Base-by-base conservation (phyloP, 2,888 invertebrate species). In the Agrenia bidenticulata region DNA sequence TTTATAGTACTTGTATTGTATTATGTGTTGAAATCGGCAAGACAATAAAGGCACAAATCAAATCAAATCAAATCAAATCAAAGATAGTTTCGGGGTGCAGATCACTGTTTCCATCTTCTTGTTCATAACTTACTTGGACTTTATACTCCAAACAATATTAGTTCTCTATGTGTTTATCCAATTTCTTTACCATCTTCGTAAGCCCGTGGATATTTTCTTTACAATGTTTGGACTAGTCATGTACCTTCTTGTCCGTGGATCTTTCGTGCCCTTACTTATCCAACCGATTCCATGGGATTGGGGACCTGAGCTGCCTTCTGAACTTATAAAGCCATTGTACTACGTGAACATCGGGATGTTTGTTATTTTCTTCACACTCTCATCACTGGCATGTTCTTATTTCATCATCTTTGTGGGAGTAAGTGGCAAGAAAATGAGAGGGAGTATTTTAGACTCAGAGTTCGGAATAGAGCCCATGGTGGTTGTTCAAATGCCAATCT, bases 401-500 rank as follows among this genome's bases (percentile, higher is more conserved):
- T 68, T 50, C 63, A 59, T 68, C 13, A 1, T 68, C 11, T 54
- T 54, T 15, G 27, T 65, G n/a, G 64, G 62, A 21, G 50, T 64
- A 4, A 32, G 5, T 7, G 64, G 62, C 23, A 64, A 55, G 45
- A 64, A 64, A 51, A 61, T 61, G 61, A 24, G 26, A 17, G 55
- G 50, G 2, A 58, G 53, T n/a, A 54, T 58, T 0, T 21, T 59
- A 0, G 61, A 59, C 13, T 2, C 27, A 1, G 54, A 62, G 7
- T 42, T 54, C 0, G 59, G 55, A 15, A n/a, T 56, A 1, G 37
- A 55, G n/a, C 70, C 70, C 2, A 67, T 63, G 57, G 70, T 70
- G 0, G 63, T 63, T 1, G 58, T 67, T 19, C 45, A 67, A 9
- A 70, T 70, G 70, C 70, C 70, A 4, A 67, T 70, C 45, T 70